Percentiles rank a stretch among this genome's conserved stretches.
Conservation (phyloP, 2,113 vertebrate genomes). For the Strigops habroptila region DNA sequence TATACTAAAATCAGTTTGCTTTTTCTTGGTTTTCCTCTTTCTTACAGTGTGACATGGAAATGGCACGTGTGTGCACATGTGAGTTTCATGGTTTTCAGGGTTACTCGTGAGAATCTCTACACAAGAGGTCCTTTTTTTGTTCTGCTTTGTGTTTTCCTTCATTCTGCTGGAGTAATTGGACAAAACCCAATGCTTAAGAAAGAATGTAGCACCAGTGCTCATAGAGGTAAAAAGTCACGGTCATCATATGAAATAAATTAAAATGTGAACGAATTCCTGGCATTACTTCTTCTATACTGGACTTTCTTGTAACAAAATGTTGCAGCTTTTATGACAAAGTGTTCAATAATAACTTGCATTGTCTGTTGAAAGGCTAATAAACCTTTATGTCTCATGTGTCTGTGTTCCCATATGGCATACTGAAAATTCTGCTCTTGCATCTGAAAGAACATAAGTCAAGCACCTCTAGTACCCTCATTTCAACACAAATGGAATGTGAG, state of each 20-base stretch:
- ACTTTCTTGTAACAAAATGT: background rate
- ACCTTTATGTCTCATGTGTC: background rate
- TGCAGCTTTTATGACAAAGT: background rate
- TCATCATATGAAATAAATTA: background rate
- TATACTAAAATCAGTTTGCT: background rate
- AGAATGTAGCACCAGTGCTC: background rate
- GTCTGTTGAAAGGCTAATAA: slow-evolving; percentile 7
- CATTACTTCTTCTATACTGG: background rate
- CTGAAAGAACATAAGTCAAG: slow-evolving; percentile 10
- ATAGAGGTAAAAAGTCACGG: background rate
- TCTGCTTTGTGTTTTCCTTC: background rate
- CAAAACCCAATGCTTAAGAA: background rate
- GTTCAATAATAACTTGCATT: background rate
- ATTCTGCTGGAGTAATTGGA: background rate
- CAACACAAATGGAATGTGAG: background rate
- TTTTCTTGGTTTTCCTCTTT: background rate
- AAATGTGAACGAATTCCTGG: background rate
- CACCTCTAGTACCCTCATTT: background rate
- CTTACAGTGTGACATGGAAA: background rate
- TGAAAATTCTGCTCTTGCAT: background rate
- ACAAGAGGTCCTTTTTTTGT: background rate
- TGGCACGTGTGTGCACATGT: accelerated
- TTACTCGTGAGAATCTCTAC: background rate
- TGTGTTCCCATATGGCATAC: background rate
- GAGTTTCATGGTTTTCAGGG: background rate